These are phyloP conservation scores for Trimorus sp. DNA, from an alignment of 2,888 invertebrate species.

Conservation along the genomic window DNA sequence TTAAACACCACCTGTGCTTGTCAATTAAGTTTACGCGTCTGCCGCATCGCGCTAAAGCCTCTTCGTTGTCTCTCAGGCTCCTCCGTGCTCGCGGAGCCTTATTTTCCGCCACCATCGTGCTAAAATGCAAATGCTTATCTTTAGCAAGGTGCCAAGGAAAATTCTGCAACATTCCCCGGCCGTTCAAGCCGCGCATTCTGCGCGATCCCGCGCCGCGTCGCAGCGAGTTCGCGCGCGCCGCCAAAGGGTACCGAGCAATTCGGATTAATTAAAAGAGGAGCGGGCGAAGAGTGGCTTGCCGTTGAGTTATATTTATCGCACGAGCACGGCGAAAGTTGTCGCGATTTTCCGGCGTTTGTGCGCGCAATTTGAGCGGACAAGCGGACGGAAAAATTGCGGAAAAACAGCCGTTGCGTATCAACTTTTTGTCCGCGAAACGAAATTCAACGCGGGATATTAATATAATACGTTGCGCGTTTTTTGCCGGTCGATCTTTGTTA, in stretches of 20 bases:
- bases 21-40: slow-evolving; percentile 77
- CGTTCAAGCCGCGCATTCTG: slow-evolving; percentile 46
- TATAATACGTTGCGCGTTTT: too few species aligned
- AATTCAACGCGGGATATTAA: too few species aligned
- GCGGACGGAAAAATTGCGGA: too few species aligned
- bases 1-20: slow-evolving; percentile 77
- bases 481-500: too few species aligned
- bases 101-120: slow-evolving; percentile 59
- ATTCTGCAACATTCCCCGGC: slow-evolving; percentile 55
- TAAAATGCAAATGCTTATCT: slow-evolving; percentile 66
- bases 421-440: too few species aligned
- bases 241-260: slow-evolving; percentile 35
- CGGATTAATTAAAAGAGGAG: slow-evolving; percentile 53
- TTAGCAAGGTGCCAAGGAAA: slow-evolving; percentile 64
- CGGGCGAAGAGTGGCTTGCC: neutral
- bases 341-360: neutral
- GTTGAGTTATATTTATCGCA: slow-evolving; percentile 23
- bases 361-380: too few species aligned
- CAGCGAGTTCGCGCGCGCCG: slow-evolving; percentile 40
- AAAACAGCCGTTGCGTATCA: too few species aligned
- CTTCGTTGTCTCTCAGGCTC: slow-evolving; percentile 62
- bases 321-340: neutral
- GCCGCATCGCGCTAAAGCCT: slow-evolving; percentile 59
- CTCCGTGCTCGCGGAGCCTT: slow-evolving; percentile 52
- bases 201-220: slow-evolving; percentile 21